Conservation (phyloP, 2,888 invertebrate species). For the Parnassius orleans region DNA sequence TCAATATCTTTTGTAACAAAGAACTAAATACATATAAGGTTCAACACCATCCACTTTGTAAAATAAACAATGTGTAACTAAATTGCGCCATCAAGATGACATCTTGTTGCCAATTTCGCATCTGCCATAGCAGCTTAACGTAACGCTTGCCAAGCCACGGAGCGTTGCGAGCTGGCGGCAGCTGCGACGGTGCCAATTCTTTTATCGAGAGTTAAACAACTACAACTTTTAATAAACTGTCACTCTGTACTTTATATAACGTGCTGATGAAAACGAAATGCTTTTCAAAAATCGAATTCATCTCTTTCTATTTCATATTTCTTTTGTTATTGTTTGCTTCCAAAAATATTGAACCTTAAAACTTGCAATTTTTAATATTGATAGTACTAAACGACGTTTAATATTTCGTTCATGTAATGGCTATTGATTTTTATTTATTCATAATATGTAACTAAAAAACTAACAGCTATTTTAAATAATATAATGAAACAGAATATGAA, state of each 20-base stretch:
- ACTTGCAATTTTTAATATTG: too few relatives aligned
- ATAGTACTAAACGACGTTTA: too few relatives aligned
- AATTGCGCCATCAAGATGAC: slow-evolving; percentile 25
- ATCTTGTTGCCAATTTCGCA: slow-evolving; percentile 26
- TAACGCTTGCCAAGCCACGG: slow-evolving; percentile 21
- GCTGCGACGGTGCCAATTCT: slow-evolving; percentile 25
- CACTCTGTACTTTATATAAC: slow-evolving; percentile 1
- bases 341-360: too few relatives aligned
- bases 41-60: slow-evolving; percentile 5
- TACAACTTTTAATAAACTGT: slow-evolving; percentile 30
- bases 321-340: too few relatives aligned
- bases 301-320: too few relatives aligned
- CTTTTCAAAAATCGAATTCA: background rate
- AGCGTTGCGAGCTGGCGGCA: slow-evolving; percentile 6
- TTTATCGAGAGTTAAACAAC: slow-evolving; percentile 29
- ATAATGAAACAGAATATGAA: too few relatives aligned
- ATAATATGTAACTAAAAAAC: too few relatives aligned
- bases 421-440: too few relatives aligned
- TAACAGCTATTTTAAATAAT: too few relatives aligned
- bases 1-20: too few relatives aligned
- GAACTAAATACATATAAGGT: background rate
- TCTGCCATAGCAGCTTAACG: slow-evolving; percentile 15
- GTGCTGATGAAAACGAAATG: background rate
- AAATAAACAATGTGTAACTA: slow-evolving; percentile 23
- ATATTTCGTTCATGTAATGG: too few relatives aligned